Percentiles rank a stretch among this genome's conserved stretches.
These are phyloP conservation scores for Artemia sp. DNA, from an alignment of 2,888 invertebrate species.

Conservation along the genomic window DNA sequence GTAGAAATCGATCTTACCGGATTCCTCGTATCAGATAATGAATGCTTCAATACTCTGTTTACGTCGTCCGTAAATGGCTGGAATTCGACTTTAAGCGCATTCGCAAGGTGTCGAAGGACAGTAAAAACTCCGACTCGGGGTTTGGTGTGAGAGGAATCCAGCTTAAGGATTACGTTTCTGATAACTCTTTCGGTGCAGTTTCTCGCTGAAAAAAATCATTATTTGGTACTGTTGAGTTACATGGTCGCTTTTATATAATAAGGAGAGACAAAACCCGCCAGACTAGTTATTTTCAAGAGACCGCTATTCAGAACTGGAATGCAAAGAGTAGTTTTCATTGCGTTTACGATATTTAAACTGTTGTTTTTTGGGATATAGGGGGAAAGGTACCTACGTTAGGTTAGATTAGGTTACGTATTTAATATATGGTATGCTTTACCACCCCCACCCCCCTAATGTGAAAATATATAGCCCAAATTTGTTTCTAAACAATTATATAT, in stretches of 20 bases:
- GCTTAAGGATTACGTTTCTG: constrained; percentile 4
- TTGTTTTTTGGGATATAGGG: too few species aligned
- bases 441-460: too few species aligned
- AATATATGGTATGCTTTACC: too few species aligned
- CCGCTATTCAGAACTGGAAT: too few species aligned
- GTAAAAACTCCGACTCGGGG: constrained; percentile 1
- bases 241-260: background rate
- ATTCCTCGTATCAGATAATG: background rate
- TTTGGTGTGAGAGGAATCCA: constrained; percentile 5
- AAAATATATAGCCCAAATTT: too few species aligned
- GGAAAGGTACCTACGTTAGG: too few species aligned
- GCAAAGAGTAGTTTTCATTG: too few species aligned
- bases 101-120: constrained; percentile 8
- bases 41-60: constrained; percentile 7
- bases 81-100: constrained; percentile 4
- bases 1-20: background rate
- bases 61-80: constrained; percentile 4
- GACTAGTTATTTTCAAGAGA: too few species aligned
- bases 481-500: too few species aligned
- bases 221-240: background rate
- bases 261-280: too few species aligned
- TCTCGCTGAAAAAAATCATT: background rate
- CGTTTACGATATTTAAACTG: too few species aligned
- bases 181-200: constrained; percentile 2
- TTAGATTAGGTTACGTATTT: too few species aligned